Evolutionary conservation across 2,797 vertebrate genomes (phyloP), one percentile per base, ranked within the genome.

Genomic region (Malurus splendens): DNA sequence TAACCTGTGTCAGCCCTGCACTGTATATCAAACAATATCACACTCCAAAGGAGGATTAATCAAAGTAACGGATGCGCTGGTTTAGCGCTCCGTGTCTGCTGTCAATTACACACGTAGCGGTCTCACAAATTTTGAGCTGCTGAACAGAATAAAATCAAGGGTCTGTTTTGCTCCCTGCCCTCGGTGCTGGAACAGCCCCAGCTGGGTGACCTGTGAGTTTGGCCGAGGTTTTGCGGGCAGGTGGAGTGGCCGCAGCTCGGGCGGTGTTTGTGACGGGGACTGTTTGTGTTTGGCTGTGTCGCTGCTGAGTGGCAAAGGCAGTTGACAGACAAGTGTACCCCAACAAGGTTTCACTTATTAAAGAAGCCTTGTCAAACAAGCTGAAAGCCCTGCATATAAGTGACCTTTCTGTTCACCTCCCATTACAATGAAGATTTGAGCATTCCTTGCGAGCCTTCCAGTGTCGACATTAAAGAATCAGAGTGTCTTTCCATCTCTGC

Each of bases 381-480:
- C 89, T 93, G 92, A 94, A 90, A 95, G 89, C 86, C 75, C 80
- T 71, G 90, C 88, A 88, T 88, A 86, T 91, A 95, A 84, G 59
- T 90, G 91, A 93, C 94, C 92, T 94, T 95, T 95, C 86, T 62
- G 56, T 84, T 96, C 87, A 89, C 86, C 71, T 86, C 80, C 93
- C 92, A 94, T 94, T 95, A 95, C 93, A 95, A 93, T 82, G 90
- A 97, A 96, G 91, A 91, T 94, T 94, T 87, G 90, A 94, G 78
- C 54, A 86, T 92, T 88, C 83, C 88, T 95, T 94, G 82, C 33
- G 42, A 91, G 90, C 89, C 91, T 93, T 94, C 76, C 71, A 89
- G 82, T 74, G 83, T 93, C 95, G 81, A 90, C 89, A 95, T 90
- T 92, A 96, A 96, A 95, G 94, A 94, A 93, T 90, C 81, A 75